phyloP scores from a whole-genome alignment of 2,113 vertebrate species.

The Ciconia maguari region DNA sequence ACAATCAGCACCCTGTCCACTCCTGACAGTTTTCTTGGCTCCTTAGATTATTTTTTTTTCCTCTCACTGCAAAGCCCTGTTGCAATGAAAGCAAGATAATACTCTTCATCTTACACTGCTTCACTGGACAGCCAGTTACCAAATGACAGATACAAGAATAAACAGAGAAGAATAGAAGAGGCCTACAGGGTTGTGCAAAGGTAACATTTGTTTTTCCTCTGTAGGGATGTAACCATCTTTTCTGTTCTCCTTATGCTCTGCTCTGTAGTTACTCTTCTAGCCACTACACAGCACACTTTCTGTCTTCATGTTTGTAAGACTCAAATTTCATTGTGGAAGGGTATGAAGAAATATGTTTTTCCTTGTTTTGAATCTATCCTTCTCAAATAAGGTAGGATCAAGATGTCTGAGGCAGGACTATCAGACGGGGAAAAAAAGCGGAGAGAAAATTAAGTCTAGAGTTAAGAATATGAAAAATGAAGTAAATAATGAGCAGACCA shows the following conservation, averaged over 20 bases:
- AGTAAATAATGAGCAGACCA: neutral
- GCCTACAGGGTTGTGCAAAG: neutral
- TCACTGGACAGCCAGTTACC: neutral
- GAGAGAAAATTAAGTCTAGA: neutral
- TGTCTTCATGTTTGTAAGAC: neutral
- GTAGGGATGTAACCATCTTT: neutral
- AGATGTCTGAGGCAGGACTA: neutral
- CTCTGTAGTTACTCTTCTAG: neutral
- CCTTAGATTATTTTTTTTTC: neutral
- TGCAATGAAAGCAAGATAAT: neutral
- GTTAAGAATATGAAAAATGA: neutral
- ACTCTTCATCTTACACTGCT: neutral
- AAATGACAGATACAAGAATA: neutral
- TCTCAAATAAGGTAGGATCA: neutral
- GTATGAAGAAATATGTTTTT: neutral
- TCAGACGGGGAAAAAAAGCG: fast-evolving
- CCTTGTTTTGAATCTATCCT: neutral
- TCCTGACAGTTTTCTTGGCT: neutral
- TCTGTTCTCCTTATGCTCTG: neutral
- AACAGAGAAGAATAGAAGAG: neutral
- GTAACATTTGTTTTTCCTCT: neutral
- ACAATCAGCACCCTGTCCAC: neutral
- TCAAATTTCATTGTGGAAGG: neutral
- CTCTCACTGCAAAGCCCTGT: neutral
- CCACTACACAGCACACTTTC: neutral